phyloP scores from a whole-genome alignment of 2,888 invertebrate species.

The Ophion obscuratus region DNA sequence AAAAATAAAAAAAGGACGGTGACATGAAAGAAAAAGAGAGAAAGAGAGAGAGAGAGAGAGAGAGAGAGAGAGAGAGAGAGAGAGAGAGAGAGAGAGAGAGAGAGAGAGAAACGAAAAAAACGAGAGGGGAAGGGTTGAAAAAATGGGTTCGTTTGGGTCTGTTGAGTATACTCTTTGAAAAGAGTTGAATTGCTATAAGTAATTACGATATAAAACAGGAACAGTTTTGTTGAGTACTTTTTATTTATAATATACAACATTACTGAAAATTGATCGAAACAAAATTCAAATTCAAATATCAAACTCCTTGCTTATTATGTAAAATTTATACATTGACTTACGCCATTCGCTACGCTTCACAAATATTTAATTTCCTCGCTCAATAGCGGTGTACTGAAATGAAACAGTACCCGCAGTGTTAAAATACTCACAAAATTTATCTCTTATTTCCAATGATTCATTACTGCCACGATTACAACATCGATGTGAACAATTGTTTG shows the following conservation, averaged over 20 bases:
- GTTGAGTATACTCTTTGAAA: conserved; percentile 15
- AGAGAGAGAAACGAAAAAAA: too few relatives aligned
- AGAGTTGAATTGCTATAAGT: conserved; percentile 20
- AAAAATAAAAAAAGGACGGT: too few relatives aligned
- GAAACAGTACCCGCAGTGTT: conserved; percentile 22
- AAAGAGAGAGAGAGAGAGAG: too few relatives aligned
- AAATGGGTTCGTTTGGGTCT: conserved; percentile 22
- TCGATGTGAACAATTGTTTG: conserved; percentile 12
- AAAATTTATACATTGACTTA: conserved; percentile 22
- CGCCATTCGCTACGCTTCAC: conserved; percentile 8
- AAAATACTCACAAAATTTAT: conserved; percentile 37
- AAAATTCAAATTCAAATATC: conserved; percentile 21
- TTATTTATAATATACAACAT: conserved; percentile 21
- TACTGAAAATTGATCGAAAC: conserved; percentile 15
- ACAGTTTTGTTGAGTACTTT: conserved; percentile 12
- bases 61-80: too few relatives aligned
- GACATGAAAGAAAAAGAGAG: too few relatives aligned
- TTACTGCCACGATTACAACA: conserved; percentile 25
- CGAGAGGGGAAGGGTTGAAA: conserved; percentile 10
- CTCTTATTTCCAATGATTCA: conserved; percentile 29
- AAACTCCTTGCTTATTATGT: conserved; percentile 22
- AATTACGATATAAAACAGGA: conserved; percentile 22
- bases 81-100: too few relatives aligned
- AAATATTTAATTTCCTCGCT: conserved; percentile 22
- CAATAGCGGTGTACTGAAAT: conserved; percentile 40